phyloP scores from a whole-genome alignment of 2,888 invertebrate species.

The Monopis laevigella region DNA sequence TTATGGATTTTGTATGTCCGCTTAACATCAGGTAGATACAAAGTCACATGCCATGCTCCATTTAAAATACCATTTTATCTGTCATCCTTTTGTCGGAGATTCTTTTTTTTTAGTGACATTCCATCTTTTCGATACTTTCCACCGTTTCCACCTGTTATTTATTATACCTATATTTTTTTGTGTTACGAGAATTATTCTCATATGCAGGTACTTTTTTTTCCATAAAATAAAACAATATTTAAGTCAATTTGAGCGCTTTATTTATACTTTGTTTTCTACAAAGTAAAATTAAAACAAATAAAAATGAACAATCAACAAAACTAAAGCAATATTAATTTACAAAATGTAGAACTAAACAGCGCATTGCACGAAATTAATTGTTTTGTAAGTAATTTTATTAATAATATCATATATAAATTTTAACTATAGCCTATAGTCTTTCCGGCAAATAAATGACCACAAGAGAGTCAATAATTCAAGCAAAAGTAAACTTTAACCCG shows the following conservation, averaged over 20 bases:
- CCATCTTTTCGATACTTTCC: too few species aligned
- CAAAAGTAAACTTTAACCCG: too few species aligned
- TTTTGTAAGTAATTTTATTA: constrained; percentile 37
- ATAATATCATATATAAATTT: constrained; percentile 17
- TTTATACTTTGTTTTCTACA: constrained; percentile 13
- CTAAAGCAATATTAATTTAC: constrained; percentile 8
- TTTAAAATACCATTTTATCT: too few species aligned
- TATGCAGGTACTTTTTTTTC: background rate
- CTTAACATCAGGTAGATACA: too few species aligned
- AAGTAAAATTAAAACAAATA: constrained; percentile 13
- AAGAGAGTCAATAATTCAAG: too few species aligned
- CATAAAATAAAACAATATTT: constrained; percentile 6
- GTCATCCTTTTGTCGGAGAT: too few species aligned
- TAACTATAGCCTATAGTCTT: constrained; percentile 39
- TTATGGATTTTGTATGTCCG: too few species aligned
- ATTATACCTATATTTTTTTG: too few species aligned
- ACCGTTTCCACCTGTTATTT: too few species aligned
- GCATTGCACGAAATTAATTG: constrained; percentile 45
- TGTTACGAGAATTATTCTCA: constrained; percentile 5
- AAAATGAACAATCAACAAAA: constrained; percentile 3
- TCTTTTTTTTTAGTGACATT: too few species aligned
- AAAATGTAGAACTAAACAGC: constrained; percentile 26
- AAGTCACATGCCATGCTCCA: too few species aligned
- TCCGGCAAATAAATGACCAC: too few species aligned
- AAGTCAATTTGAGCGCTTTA: constrained; percentile 11